Evolutionary conservation across 2,113 vertebrate species (phyloP), one percentile per base, ranked within the genome.

Genomic region (Sus scrofa): DNA sequence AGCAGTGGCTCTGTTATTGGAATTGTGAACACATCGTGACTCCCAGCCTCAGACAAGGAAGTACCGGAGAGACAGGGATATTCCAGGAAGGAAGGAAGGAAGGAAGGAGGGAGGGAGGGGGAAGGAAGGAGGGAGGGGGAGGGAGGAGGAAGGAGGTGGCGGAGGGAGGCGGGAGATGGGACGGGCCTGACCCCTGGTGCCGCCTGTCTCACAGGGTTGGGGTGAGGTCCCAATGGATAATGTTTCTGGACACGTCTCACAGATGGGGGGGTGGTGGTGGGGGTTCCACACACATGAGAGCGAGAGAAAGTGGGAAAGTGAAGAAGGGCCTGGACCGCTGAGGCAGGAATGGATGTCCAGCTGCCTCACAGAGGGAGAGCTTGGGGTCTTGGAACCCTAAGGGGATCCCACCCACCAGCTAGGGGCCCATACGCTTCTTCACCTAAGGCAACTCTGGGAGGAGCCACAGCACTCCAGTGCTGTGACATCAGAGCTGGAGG

Each of bases 1-100:
- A 54, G 14, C 11, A 27, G 62, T 74, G 90, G 67, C 94, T 90
- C 74, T 81, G 93, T 73, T 93, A 88, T 81, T 94, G 95, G 75
- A 37, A 70, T 88, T 87, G 37, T 39, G 87, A 94, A 44, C 71
- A 52, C 82, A 81, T 73, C 86, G 54, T 10, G 22, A 86, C 85
- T 98, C 97, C 96, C 97, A 96, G 96, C 56, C 75, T 32, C 39
- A 82, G 91, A 79, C 78, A 65, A 2, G 50, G 89, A 92, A 96
- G 82, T 81, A n/a, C 89, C 86, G 91, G 39, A 71, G 56, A 84
- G 71, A 71, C 27, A 95, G 81, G 39, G 37, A 27, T 44, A 52
- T 94, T 90, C 93, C 78, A 39, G n/a, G 93, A 97, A 91, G 91
- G 83, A 96, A 92, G 87, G 91, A 84, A 88, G 39, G n/a, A 16